These are phyloP conservation scores for Pristionchus exspectatus DNA, from an alignment of 2,888 invertebrate species.

Conservation along the genomic window DNA sequence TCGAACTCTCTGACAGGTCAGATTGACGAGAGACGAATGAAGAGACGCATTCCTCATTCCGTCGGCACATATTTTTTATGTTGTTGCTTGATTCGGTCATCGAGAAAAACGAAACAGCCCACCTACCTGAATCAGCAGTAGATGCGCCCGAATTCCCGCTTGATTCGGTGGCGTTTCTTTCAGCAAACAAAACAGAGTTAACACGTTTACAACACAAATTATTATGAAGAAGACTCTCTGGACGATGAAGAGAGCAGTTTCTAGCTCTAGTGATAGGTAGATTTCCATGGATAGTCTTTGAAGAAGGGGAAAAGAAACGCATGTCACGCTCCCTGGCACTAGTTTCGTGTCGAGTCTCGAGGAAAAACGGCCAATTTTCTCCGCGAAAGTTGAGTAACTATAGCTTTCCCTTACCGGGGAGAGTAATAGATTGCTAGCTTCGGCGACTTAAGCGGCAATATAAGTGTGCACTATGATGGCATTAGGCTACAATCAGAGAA, in stretches of 20 bases:
- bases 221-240: neutral
- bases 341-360: too few relatives aligned
- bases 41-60: neutral
- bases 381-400: too few relatives aligned
- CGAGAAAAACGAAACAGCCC: neutral
- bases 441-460: too few relatives aligned
- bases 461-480: too few relatives aligned
- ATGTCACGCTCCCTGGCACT: too few relatives aligned
- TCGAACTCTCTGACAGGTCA: too few relatives aligned
- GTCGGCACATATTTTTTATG: neutral
- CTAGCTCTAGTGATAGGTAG: neutral
- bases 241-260: neutral
- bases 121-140: neutral
- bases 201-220: neutral
- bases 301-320: too few relatives aligned
- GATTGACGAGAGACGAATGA: too few relatives aligned
- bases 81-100: neutral
- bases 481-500: too few relatives aligned
- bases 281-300: neutral
- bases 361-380: too few relatives aligned
- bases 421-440: too few relatives aligned
- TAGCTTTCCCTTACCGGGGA: too few relatives aligned
- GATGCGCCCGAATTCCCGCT: neutral
- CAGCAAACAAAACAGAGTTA: neutral
- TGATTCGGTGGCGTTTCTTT: neutral